phyloP scores from a whole-genome alignment of 2,797 vertebrate species.

The Austrolebias charrua region DNA sequence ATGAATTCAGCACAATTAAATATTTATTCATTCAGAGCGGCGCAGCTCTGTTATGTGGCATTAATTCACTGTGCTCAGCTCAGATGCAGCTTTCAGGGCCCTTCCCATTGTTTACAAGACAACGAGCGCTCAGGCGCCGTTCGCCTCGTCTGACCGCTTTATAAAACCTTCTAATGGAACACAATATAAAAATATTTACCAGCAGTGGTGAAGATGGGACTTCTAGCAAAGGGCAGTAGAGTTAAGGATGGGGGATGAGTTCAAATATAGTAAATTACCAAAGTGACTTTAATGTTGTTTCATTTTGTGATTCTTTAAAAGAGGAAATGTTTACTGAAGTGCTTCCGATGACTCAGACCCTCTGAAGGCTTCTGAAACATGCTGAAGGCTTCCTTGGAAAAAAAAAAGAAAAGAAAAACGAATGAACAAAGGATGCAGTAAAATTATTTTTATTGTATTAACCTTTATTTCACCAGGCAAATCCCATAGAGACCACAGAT shows the following conservation, averaged over 20 bases:
- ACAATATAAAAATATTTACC: slow-evolving; percentile 83
- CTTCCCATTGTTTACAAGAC: slow-evolving; percentile 80
- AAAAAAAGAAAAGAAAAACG: neutral
- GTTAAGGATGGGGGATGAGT: slow-evolving; percentile 11
- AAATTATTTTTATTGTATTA: too few relatives aligned
- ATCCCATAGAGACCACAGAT: too few relatives aligned
- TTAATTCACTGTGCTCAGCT: slow-evolving; percentile 67
- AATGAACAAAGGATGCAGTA: neutral
- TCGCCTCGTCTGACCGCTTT: slow-evolving; percentile 74
- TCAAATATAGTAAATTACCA: slow-evolving; percentile 48
- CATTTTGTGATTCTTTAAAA: slow-evolving; percentile 31
- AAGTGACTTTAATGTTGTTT: slow-evolving; percentile 51
- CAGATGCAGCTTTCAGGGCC: slow-evolving; percentile 71
- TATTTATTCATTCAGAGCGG: slow-evolving; percentile 73
- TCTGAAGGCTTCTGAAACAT: slow-evolving; percentile 31
- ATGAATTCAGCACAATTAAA: slow-evolving; percentile 73
- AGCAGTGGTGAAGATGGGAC: slow-evolving; percentile 64
- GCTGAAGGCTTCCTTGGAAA: neutral
- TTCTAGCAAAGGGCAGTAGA: slow-evolving; percentile 30
- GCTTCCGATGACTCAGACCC: slow-evolving; percentile 42
- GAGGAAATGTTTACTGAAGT: slow-evolving; percentile 29
- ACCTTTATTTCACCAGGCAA: too few relatives aligned
- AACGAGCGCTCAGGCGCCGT: slow-evolving; percentile 76
- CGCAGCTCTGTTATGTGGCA: slow-evolving; percentile 66
- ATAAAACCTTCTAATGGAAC: slow-evolving; percentile 80